Conservation (phyloP, 1,140 invertebrate genomes). For the Hermetia illucens region DNA sequence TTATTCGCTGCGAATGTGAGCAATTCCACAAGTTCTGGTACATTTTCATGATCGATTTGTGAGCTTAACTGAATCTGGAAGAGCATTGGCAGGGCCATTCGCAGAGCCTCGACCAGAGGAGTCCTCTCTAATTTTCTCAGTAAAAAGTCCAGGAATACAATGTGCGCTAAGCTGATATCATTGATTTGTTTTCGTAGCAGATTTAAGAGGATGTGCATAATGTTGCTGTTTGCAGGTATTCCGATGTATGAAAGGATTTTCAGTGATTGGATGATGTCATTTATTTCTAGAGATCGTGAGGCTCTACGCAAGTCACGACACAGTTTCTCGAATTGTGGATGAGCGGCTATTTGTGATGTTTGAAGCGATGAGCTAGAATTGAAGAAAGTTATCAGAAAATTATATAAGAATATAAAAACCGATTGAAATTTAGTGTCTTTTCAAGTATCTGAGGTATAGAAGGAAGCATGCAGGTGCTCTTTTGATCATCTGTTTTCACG, state of each 20-base stretch:
- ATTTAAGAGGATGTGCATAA: conserved; percentile 45
- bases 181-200: conserved; percentile 43
- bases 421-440: conserved; percentile 9
- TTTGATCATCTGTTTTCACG: conserved; percentile 11
- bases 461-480: conserved; percentile 16
- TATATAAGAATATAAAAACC: background rate
- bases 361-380: conserved; percentile 17
- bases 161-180: conserved; percentile 38
- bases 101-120: conserved; percentile 41
- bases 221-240: conserved; percentile 36
- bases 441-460: conserved; percentile 18
- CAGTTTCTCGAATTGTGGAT: conserved; percentile 32
- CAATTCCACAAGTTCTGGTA: conserved; percentile 33
- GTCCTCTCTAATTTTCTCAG: conserved; percentile 31
- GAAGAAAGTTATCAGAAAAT: too few species aligned
- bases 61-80: conserved; percentile 41
- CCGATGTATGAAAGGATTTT: conserved; percentile 40
- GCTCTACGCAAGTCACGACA: conserved; percentile 36
- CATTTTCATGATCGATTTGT: conserved; percentile 37
- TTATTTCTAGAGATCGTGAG: conserved; percentile 33
- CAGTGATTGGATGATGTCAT: conserved; percentile 37
- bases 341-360: conserved; percentile 15
- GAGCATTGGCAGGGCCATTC: conserved; percentile 42
- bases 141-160: conserved; percentile 43
- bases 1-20: conserved; percentile 34